Base-by-base conservation (phyloP, 2,888 invertebrate genomes). In the Pterobdella sp. region DNA sequence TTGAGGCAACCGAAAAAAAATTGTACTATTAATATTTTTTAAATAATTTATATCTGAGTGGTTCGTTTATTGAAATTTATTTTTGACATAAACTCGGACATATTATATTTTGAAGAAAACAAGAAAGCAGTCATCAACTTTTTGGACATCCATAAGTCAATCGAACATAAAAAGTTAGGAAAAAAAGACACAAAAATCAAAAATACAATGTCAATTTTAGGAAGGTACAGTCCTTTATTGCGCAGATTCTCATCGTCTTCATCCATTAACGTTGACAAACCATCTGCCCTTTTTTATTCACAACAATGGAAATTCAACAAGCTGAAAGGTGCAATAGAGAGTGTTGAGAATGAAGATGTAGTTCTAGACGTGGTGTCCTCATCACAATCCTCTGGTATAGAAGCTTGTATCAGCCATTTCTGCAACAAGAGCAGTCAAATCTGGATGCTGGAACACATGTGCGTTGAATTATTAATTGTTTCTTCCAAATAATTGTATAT, bases 391-490 rank as follows among this genome's bases (percentile, higher is more conserved):
- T 22, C n/a, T 56, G 60, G 60, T 56, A 26, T 3, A 26, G n/a
- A 18, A 18, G 60, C 26, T 7, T 26, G n/a, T 22, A 26, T n/a
- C 60, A 56, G 26, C n/a, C 60, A 56, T 56, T 22, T 4, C 14
- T 26, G 60, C n/a, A 7, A 26, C n/a, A 56, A n/a, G n/a, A 3
- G n/a, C 60, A 26, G 60, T 22, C 60, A 56, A 26, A 4, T 56
- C 4, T 56, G 60, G 60, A n/a, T 22, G 60, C 4, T 56, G n/a
- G 60, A 56, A 56, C 60, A 22, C n/a, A 56, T 56, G 60, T 56
- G 60, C 18, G 60, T 4, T 42, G 22, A 42, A 42, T 14, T 22
- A 22, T 14, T 42, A n/a, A n/a, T n/a, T n/a, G n/a, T 42, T 42
- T 42, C 49, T 42, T 42, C 49, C 49, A 14, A 42, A 42, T 22